Percentiles rank a stretch among this genome's conserved stretches.
phyloP scores from a whole-genome alignment of 2,113 vertebrate species.

The Fukomys damarensis region DNA sequence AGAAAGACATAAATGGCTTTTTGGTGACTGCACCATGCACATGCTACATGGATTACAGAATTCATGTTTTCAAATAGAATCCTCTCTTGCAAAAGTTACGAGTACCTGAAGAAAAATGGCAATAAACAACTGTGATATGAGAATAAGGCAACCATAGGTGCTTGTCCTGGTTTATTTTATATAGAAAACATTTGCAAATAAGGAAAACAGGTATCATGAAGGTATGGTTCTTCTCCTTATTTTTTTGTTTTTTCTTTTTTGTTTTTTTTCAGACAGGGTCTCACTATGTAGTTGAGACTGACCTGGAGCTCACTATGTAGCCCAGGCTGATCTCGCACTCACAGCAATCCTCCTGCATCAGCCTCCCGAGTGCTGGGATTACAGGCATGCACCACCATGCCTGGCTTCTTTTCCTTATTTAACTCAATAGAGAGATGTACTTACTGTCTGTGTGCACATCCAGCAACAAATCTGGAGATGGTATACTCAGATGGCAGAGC shows the following conservation, averaged over 20 bases:
- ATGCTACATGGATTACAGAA: not conserved
- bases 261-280: no score
- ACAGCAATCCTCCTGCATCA: no score
- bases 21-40: not conserved
- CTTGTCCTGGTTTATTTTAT: not conserved
- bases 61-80: not conserved
- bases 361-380: no score
- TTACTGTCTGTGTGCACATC: no score
- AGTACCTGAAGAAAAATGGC: not conserved
- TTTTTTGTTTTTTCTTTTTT: no score
- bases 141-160: not conserved
- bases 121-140: not conserved
- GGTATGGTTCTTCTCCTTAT: not conserved
- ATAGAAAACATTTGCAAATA: not conserved
- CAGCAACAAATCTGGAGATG: accelerated
- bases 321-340: no score
- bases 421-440: accelerated
- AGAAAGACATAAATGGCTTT: not conserved
- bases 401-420: not conserved
- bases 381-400: no score
- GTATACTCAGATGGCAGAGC: not conserved
- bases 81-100: not conserved
- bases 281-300: no score
- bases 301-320: no score
- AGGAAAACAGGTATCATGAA: not conserved